Evolutionary conservation across 2,888 invertebrate genomes (phyloP), one percentile per base, ranked within the genome.

Genomic region (Axea sp.): DNA sequence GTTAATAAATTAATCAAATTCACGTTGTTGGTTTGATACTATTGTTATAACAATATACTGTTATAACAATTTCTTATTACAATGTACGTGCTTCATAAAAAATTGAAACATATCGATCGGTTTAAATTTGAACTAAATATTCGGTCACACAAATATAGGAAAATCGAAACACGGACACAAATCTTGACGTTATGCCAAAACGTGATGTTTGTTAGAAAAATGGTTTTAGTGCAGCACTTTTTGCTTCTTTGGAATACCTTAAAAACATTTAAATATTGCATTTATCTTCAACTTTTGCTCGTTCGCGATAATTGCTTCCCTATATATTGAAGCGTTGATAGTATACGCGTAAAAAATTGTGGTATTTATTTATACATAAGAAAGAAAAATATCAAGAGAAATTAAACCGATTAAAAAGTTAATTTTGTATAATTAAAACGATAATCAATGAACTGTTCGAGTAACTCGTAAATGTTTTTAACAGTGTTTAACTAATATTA

Each of bases 101-200:
- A 57, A 57, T 49, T 57, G 17, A 49, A 22, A 51, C 22, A 31
- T 68, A 68, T 68, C 35, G 68, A 68, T 68, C 59, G 51, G 49
- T 39, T 55, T 41, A 41, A 68, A 31, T 59, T 59, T 59, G 59
- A 68, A 68, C 68, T 68, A 68, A 59, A 68, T 68, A 68, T 68
- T 41, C 51, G 51, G 68, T 41, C 59, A 43, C 41, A 72, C 64
- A 59, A 65, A 57, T 64, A 33, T 26, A 19, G 57, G 19, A 41
- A 72, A 72, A 65, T 64, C 41, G 51, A 19, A 65, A 57, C 60
- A 49, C 59, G n/a, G 45, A 59, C 28, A 17, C 59, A 47, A 57
- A 31, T 59, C 65, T 72, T 72, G 72, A 72, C 45, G 24, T 55
- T 49, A 22, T 65, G 59, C 72, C 72, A 72, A 72, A 65, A 59